Percentiles rank a stretch among this genome's conserved stretches.
phyloP scores from a whole-genome alignment of 2,888 invertebrate genomes.

The Aphelenchoides bicaudatus region DNA sequence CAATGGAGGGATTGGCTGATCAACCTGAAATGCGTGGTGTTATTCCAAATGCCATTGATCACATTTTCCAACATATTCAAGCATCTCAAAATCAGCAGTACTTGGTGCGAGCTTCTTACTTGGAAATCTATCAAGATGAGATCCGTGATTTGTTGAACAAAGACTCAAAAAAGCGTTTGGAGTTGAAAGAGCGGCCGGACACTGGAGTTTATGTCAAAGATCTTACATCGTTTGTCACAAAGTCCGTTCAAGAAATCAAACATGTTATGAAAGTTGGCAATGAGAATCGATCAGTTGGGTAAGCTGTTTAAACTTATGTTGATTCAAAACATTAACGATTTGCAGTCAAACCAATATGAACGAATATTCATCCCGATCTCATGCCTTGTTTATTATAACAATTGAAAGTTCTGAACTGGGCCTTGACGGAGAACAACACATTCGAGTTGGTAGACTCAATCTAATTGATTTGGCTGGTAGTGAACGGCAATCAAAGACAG shows the following conservation, averaged over 20 bases:
- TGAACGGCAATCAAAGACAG: conserved; percentile 91
- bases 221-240: conserved; percentile 83
- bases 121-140: conserved; percentile 81
- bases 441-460: conserved; percentile 87
- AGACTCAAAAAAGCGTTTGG: conserved; percentile 69
- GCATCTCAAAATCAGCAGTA: conserved; percentile 83
- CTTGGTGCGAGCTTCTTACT: conserved; percentile 88
- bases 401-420: conserved; percentile 82
- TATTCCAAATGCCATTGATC: conserved; percentile 91
- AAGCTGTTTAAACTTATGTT: conserved; percentile 22
- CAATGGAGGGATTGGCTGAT: conserved; percentile 70
- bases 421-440: conserved; percentile 67
- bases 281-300: conserved; percentile 84
- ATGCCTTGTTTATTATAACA: conserved; percentile 96
- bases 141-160: conserved; percentile 70
- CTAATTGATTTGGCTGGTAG: conserved; percentile 88
- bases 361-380: conserved; percentile 81
- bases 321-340: conserved; percentile 8
- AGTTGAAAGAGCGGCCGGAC: conserved; percentile 74
- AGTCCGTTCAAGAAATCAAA: conserved; percentile 81
- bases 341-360: conserved; percentile 82
- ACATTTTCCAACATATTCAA: conserved; percentile 91
- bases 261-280: conserved; percentile 89
- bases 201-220: conserved; percentile 85
- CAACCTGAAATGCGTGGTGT: conserved; percentile 76